Base-by-base conservation (phyloP, 2,797 vertebrate species). In the Lepus townsendii region DNA sequence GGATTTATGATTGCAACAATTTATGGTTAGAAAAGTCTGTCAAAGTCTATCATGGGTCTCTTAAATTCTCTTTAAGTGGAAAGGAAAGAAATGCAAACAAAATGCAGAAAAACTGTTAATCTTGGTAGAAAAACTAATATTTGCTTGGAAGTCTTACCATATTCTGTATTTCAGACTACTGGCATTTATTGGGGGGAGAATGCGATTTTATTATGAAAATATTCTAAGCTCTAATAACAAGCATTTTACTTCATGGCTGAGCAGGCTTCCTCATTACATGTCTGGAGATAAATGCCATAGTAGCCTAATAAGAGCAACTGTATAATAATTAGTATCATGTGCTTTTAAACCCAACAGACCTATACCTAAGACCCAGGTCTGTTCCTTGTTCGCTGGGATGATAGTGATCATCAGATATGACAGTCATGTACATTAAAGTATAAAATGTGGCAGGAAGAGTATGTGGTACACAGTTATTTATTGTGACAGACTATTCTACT, bases 161-260 rank as follows among this genome's bases (percentile, higher is more conserved):
- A 7, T 7, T 88, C 14, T n/a, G 16, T 19, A 82, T 11, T 24
- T 32, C 19, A 88, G 42, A 4, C 24, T 83, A 30, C 17, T 17
- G 30, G 11, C 76, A 84, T 79, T 76, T 79, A 66, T 32, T 30
- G 22, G 47, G 66, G 26, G 20, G 7, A 92, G 60, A 95, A 83
- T 62, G 57, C 57, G 47, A 87, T 88, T 83, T 78, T 77, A 66
- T 85, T 38, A 75, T 50, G 71, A 85, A 95, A 90, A 90, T 60
- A 79, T 35, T 47, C 20, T 78, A 65, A 88, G 14, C 6, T 63
- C 79, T 86, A 54, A 47, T 54, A 84, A 60, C 3, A 86, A 82
- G 26, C 27, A 63, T 77, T 78, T 92, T 52, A 27, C 30, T 92
- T 85, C 35, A 54, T 63, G 52, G 10, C 7, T 75, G 38, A 91